These are phyloP conservation scores for Rostratula benghalensis DNA, from an alignment of 2,113 vertebrate species.

Conservation along the genomic window DNA sequence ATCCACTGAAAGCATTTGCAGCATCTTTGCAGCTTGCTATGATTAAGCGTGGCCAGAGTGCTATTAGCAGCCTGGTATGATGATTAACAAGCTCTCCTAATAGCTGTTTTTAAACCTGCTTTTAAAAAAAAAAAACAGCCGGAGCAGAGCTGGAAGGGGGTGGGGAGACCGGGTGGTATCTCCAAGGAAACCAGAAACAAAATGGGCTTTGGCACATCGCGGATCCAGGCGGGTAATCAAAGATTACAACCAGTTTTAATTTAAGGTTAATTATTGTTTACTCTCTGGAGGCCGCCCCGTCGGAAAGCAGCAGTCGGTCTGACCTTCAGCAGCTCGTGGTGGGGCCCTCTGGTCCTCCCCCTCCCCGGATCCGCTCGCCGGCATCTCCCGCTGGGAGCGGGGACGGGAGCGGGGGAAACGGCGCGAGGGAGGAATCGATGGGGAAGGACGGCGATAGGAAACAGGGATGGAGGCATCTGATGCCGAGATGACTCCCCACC, in stretches of 20 bases:
- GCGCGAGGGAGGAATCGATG: background rate
- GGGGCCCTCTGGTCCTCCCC: background rate
- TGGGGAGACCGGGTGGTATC: slow-evolving; percentile 21
- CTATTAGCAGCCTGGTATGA: slow-evolving; percentile 49
- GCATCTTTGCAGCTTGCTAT: background rate
- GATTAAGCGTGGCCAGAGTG: slow-evolving; percentile 42
- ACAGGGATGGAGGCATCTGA: background rate
- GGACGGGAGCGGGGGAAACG: background rate
- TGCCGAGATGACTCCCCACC: background rate
- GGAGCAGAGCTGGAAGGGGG: slow-evolving; percentile 5
- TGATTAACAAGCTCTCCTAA: slow-evolving; percentile 61
- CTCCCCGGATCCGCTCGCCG: fast-evolving
- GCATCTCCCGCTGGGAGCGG: background rate
- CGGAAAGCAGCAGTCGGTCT: background rate
- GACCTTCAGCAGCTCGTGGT: background rate
- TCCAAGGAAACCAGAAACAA: slow-evolving; percentile 72
- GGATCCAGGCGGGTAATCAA: slow-evolving; percentile 3
- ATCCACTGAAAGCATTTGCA: background rate
- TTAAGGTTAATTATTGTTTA: slow-evolving; percentile 73
- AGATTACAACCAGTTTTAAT: slow-evolving; percentile 63
- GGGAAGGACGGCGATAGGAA: background rate
- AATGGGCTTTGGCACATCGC: slow-evolving; percentile 43
- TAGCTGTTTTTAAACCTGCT: slow-evolving; percentile 63
- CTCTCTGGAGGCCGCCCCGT: slow-evolving; percentile 15
- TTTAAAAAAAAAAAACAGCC: background rate